These are phyloP conservation scores for Arrhamphus sclerolepis DNA, from an alignment of 2,797 vertebrate species.

Conservation along the genomic window DNA sequence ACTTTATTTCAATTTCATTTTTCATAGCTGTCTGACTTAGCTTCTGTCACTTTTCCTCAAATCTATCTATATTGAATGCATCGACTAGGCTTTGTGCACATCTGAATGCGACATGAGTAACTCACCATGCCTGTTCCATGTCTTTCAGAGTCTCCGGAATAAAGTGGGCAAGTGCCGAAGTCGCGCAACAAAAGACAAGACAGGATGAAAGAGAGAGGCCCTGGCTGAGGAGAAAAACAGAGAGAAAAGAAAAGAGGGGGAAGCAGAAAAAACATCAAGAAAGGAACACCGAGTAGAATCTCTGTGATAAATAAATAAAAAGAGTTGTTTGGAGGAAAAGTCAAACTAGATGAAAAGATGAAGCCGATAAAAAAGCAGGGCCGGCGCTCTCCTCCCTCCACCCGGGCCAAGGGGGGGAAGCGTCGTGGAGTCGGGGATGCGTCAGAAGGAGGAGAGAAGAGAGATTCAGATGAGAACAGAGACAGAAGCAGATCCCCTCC, in stretches of 20 bases:
- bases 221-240: slow-evolving; percentile 65
- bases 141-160: slow-evolving; percentile 70
- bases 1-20: slow-evolving; percentile 25
- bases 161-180: slow-evolving; percentile 66
- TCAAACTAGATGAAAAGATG: slow-evolving; percentile 79
- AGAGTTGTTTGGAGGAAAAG: slow-evolving; percentile 58
- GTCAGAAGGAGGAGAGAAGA: slow-evolving; percentile 79
- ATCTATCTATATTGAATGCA: slow-evolving; percentile 14
- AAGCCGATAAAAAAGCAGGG: slow-evolving; percentile 89
- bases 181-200: slow-evolving; percentile 52
- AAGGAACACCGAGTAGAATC: slow-evolving; percentile 61
- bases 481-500: slow-evolving; percentile 73
- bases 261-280: slow-evolving; percentile 37
- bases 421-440: slow-evolving; percentile 76
- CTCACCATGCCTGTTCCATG: slow-evolving; percentile 46
- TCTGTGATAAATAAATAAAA: slow-evolving; percentile 70
- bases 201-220: slow-evolving; percentile 69
- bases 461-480: slow-evolving; percentile 78
- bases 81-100: slow-evolving; percentile 46
- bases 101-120: slow-evolving; percentile 64
- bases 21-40: neutral
- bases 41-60: neutral
- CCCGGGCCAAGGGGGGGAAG: slow-evolving; percentile 87
- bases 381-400: slow-evolving; percentile 85
- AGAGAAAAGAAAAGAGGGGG: slow-evolving; percentile 43